A percentile compares a stretch with the other conserved stretches of the same genome.
Evolutionary conservation across 2,797 vertebrate species (phyloP).

Genomic region (Eutrigla gurnardus): DNA sequence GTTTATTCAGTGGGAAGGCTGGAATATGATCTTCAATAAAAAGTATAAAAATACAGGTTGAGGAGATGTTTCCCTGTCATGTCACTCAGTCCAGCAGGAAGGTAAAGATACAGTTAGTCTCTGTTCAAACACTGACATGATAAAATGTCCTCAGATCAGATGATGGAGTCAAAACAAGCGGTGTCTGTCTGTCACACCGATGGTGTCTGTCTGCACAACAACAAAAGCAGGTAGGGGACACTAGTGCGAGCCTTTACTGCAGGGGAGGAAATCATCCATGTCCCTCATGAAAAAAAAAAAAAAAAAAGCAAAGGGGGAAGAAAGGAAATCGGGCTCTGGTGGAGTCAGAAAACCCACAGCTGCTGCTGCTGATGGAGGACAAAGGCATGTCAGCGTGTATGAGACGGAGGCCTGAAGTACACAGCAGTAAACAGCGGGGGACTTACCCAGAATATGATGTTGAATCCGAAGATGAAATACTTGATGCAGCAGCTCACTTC

Average conservation of each 20-base stretch:
- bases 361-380: not conserved
- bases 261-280: constrained; percentile 12
- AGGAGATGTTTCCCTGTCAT: no score
- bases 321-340: not conserved
- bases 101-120: no score
- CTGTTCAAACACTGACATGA: not conserved
- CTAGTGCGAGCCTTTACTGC: not conserved
- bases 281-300: not conserved
- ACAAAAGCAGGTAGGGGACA: constrained; percentile 47
- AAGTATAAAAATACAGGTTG: not conserved
- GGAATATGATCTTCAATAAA: not conserved
- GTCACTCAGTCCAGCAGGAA: no score
- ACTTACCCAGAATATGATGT: constrained; percentile 99
- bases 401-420: constrained; percentile 21
- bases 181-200: not conserved
- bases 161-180: not conserved
- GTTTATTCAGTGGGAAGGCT: not conserved
- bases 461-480: constrained; percentile 99
- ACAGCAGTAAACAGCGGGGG: constrained; percentile 2
- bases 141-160: not conserved
- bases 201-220: constrained; percentile 20
- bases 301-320: not conserved
- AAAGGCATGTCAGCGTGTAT: constrained; percentile 1
- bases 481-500: constrained; percentile 99
- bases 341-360: not conserved